phyloP scores from a whole-genome alignment of 2,797 vertebrate genomes.

The Oophaga sylvatica region DNA sequence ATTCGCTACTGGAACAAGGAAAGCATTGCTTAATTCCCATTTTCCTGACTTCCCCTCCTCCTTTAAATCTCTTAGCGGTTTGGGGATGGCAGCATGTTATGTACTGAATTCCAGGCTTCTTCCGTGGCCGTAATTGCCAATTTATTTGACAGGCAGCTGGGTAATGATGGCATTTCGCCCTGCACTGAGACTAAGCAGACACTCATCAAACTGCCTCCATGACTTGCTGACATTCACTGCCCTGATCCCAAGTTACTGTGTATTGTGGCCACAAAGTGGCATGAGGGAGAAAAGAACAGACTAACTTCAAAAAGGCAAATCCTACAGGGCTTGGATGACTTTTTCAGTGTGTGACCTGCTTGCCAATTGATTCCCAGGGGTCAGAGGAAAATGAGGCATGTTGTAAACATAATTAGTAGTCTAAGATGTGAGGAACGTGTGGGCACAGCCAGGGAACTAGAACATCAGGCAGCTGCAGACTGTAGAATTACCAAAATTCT shows the following conservation, averaged over 20 bases:
- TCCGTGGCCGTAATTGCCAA: conserved; percentile 92
- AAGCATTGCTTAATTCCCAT: conserved; percentile 73
- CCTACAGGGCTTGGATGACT: conserved; percentile 85
- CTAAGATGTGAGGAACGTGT: conserved; percentile 74
- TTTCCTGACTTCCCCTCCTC: conserved; percentile 58
- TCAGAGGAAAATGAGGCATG: conserved; percentile 81
- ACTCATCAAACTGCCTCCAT: conserved; percentile 85
- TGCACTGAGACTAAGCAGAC: conserved; percentile 94
- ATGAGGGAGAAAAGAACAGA: conserved; percentile 70
- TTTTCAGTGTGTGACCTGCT: conserved; percentile 86
- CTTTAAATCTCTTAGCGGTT: conserved; percentile 83
- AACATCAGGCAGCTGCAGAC: conserved; percentile 50
- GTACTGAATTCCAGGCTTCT: conserved; percentile 93
- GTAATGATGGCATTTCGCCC: conserved; percentile 99
- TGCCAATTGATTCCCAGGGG: conserved; percentile 88
- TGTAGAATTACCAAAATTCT: conserved; percentile 57
- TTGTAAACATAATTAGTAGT: conserved; percentile 94
- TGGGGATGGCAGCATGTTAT: conserved; percentile 88
- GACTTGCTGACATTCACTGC: conserved; percentile 89
- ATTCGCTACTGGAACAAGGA: conserved; percentile 82
- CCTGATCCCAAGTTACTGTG: conserved; percentile 83
- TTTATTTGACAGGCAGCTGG: conserved; percentile 99
- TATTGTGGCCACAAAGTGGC: conserved; percentile 75
- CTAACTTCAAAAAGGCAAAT: conserved; percentile 85
- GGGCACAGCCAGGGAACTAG: conserved; percentile 67